phyloP scores from a whole-genome alignment of 2,113 vertebrate genomes.

The Austrofundulus limnaeus region DNA sequence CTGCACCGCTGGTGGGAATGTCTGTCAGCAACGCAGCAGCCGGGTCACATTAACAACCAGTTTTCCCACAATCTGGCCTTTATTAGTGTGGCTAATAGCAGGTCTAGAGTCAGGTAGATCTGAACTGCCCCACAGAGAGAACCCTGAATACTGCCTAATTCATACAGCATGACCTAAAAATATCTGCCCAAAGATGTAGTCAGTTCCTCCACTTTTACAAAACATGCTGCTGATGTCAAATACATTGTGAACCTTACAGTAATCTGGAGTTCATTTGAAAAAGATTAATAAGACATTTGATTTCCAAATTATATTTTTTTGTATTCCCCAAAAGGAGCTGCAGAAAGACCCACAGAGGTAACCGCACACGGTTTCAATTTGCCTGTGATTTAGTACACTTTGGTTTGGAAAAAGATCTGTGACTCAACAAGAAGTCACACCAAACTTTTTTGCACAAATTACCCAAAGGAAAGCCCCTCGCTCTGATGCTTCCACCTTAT shows the following conservation, averaged over 20 bases:
- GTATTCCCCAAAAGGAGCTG: slow-evolving; percentile 27
- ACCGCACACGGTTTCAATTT: neutral
- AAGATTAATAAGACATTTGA: slow-evolving; percentile 20
- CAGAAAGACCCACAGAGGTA: no score
- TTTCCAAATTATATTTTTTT: neutral
- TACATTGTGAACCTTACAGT: slow-evolving; percentile 9
- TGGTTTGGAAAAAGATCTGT: slow-evolving; percentile 57
- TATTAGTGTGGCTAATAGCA: slow-evolving; percentile 75
- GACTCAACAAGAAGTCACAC: slow-evolving; percentile 67
- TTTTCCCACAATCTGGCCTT: slow-evolving; percentile 81
- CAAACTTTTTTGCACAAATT: slow-evolving; percentile 54
- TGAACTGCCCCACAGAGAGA: slow-evolving; percentile 71
- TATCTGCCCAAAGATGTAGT: slow-evolving; percentile 56
- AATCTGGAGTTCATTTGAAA: slow-evolving; percentile 21
- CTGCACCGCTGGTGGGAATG: slow-evolving; percentile 71
- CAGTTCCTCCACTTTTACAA: slow-evolving; percentile 48
- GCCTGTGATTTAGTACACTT: slow-evolving; percentile 34
- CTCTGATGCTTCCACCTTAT: slow-evolving; percentile 65
- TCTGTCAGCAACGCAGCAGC: slow-evolving; percentile 74
- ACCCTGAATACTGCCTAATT: slow-evolving; percentile 59
- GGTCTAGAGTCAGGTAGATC: slow-evolving; percentile 75
- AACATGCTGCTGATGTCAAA: slow-evolving; percentile 51
- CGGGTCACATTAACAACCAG: slow-evolving; percentile 73
- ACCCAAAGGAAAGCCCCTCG: slow-evolving; percentile 68
- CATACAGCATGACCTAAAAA: slow-evolving; percentile 66